phyloP scores from a whole-genome alignment of 2,888 invertebrate species.

The Trichogramma dendrolimi region DNA sequence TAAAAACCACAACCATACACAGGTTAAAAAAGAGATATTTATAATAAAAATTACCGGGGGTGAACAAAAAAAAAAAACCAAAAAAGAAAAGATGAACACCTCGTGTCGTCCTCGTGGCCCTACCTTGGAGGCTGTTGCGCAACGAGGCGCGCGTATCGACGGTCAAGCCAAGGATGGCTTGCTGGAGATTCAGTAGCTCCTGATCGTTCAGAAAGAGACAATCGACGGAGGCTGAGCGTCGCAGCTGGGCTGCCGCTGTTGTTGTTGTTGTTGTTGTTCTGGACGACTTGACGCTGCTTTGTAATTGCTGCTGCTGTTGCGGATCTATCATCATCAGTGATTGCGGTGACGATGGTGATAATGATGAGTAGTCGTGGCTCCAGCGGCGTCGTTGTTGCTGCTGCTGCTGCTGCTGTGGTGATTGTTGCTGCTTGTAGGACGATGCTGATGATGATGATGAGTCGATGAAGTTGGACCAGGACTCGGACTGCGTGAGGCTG shows the following conservation, averaged over 20 bases:
- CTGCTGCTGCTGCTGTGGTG: conserved; percentile 4
- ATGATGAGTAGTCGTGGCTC: no score
- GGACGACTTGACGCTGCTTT: no score
- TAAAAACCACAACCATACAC: no score
- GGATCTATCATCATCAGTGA: not conserved
- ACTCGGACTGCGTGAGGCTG: conserved; percentile 72
- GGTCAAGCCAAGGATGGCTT: not conserved
- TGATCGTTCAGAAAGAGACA: not conserved
- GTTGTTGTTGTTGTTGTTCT: no score
- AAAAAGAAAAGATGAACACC: not conserved
- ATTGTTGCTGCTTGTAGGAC: conserved; percentile 26
- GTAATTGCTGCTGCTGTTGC: not conserved
- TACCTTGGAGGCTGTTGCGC: conserved; percentile 57
- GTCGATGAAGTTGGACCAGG: conserved; percentile 49
- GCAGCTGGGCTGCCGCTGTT: not conserved
- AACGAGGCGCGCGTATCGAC: not conserved
- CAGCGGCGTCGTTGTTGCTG: not conserved
- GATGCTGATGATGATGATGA: conserved; percentile 43
- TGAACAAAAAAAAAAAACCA: not conserved
- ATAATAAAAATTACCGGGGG: not conserved
- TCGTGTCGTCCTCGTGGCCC: conserved; percentile 53
- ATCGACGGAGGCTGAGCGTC: not conserved
- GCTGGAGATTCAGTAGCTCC: not conserved
- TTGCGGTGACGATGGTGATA: not conserved
- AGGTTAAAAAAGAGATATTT: no score